A percentile compares a stretch with the other conserved stretches of the same genome.
phyloP scores from a whole-genome alignment of 2,113 vertebrate genomes.

The Scartelaos histophorus region DNA sequence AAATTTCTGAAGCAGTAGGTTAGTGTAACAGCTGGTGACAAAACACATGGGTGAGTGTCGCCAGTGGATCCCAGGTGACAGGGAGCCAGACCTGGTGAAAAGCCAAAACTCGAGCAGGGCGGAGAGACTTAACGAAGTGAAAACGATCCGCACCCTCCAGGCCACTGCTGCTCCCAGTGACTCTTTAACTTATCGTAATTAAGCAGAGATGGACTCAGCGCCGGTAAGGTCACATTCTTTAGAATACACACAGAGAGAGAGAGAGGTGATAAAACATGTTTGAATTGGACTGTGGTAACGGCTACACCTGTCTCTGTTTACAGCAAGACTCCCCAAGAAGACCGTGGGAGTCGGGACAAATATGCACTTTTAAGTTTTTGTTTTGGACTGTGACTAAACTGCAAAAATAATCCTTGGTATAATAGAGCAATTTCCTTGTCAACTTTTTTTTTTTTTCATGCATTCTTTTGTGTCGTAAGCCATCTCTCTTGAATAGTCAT shows the following conservation, averaged over 20 bases:
- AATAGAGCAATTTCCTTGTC: too few relatives aligned
- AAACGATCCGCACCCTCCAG: conserved; percentile 65
- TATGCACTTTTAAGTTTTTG: neutral
- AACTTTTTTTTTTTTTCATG: too few relatives aligned
- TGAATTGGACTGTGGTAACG: conserved; percentile 58
- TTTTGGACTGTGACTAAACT: too few relatives aligned
- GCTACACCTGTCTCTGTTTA: conserved; percentile 29
- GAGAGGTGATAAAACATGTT: conserved; percentile 54
- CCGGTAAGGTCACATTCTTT: conserved; percentile 66
- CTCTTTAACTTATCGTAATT: conserved; percentile 72
- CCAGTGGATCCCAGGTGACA: conserved; percentile 47
- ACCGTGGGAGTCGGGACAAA: conserved; percentile 3
- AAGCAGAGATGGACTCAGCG: conserved; percentile 62
- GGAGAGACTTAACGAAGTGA: conserved; percentile 55
- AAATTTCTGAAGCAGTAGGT: conserved; percentile 12
- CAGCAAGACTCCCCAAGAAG: conserved; percentile 6
- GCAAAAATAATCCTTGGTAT: too few relatives aligned
- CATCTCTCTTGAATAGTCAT: too few relatives aligned
- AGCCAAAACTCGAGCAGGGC: conserved; percentile 60
- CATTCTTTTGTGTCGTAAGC: too few relatives aligned
- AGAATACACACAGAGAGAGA: conserved; percentile 8
- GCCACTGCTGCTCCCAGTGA: conserved; percentile 59
- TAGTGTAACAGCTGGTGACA: conserved; percentile 54
- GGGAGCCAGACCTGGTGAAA: conserved; percentile 42
- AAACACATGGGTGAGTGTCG: conserved; percentile 34